phyloP scores from a whole-genome alignment of 2,113 vertebrate species.

The Hippocampus abdominalis region DNA sequence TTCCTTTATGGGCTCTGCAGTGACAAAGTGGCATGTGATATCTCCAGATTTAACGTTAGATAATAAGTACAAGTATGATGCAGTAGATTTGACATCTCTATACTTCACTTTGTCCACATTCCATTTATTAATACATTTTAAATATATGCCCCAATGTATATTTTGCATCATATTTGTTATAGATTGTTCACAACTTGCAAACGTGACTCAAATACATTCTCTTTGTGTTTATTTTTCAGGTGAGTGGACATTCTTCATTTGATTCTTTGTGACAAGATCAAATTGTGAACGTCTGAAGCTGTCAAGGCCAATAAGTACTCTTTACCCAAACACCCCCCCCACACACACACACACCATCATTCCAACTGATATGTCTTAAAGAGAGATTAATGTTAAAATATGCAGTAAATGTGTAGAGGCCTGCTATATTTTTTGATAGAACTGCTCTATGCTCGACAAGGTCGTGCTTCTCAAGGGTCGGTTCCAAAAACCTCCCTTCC shows the following conservation, averaged over 20 bases:
- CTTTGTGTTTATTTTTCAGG: conserved; percentile 58
- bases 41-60: not conserved
- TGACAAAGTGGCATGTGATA: not conserved
- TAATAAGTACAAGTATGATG: not conserved
- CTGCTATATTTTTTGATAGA: not conserved
- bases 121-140: not conserved
- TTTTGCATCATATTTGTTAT: not conserved
- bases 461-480: conserved; percentile 8
- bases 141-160: not conserved
- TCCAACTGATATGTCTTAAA: not conserved
- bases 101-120: not conserved
- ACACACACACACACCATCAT: not conserved
- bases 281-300: conserved; percentile 19
- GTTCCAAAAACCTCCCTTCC: conserved; percentile 21
- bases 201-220: conserved; percentile 14
- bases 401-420: not conserved
- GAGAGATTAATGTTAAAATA: not conserved
- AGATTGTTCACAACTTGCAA: not conserved
- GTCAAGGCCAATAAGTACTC: conserved; percentile 48
- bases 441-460: not conserved
- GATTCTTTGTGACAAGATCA: conserved; percentile 12
- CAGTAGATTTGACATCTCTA: not conserved
- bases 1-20: not conserved
- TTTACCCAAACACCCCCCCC: not conserved
- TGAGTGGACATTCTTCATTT: conserved; percentile 53